Conservation (phyloP, 2,113 vertebrate species). For the Carassius gibelio region DNA sequence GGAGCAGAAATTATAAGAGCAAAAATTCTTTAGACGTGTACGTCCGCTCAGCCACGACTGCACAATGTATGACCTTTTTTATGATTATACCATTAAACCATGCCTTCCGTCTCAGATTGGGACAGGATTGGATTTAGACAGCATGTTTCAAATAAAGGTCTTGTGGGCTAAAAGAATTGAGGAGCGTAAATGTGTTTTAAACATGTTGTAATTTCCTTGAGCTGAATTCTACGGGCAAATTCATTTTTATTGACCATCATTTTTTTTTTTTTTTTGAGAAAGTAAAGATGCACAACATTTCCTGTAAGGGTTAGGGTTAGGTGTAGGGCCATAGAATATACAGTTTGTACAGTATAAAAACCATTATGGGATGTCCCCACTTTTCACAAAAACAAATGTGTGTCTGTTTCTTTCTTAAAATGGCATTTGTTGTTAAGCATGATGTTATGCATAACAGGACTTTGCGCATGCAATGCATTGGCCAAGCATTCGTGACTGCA, state of each 20-base stretch:
- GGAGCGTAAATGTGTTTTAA: background rate
- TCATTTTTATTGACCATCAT: conserved; percentile 12
- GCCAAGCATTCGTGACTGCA: background rate
- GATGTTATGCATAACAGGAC: background rate
- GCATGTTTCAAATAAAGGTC: background rate
- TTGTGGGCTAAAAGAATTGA: background rate
- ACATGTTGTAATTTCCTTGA: background rate
- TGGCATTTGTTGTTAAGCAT: background rate
- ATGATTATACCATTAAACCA: conserved; percentile 25
- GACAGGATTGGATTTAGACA: background rate
- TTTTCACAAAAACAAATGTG: too few species aligned
- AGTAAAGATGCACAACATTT: too few species aligned
- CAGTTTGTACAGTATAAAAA: too few species aligned
- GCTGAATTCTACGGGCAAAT: conserved; percentile 1
- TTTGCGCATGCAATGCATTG: background rate
- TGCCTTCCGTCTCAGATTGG: background rate
- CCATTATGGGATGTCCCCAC: too few species aligned
- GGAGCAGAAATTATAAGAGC: conserved; percentile 55
- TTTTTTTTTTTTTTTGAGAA: too few species aligned
- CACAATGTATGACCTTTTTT: conserved; percentile 46
- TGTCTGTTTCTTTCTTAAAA: too few species aligned
- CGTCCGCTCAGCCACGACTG: background rate
- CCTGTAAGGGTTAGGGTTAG: too few species aligned
- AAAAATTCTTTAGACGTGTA: conserved; percentile 22
- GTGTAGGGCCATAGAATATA: too few species aligned